Evolutionary conservation across 2,888 invertebrate species (phyloP), one percentile per base, ranked within the genome.

Genomic region (Lathronympha strigana): DNA sequence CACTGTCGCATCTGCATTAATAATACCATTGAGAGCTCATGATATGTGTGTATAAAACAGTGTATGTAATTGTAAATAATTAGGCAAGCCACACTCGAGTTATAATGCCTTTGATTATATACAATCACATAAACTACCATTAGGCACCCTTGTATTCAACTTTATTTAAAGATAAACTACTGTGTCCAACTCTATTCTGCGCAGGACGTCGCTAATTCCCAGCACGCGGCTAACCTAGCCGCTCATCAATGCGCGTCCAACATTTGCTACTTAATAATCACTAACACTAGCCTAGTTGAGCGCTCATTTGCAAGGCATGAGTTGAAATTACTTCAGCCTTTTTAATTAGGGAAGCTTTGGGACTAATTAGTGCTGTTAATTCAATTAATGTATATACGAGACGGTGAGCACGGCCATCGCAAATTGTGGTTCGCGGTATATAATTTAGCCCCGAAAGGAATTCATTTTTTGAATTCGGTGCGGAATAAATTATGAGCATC

Each of bases 151-250:
- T n/a, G n/a, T 5, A 21, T 11, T 43, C 9, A 11, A 11, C 21
- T 11, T 0, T 13, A n/a, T 43, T 40, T 11, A 21, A 1, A 21
- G 19, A 13, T 43, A 43, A 21, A 43, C 17, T 19, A 21, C 43
- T 43, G 19, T 43, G 19, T 43, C 2, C 40, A 15, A 13, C 11
- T n/a, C 43, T 19, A 43, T 21, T 43, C 19, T 23, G 47, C n/a
- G 74, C 88, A 88, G 90, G 89, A 90, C 86, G 85, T 83, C 80
- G 79, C 82, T 87, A 87, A 88, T 88, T 88, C 87, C 82, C 81
- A 80, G 79, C 85, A 86, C 87, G 84, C 84, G 85, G 79, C 78
- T 73, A 78, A 76, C 77, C 78, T 77, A 73, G 55, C 50, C 58
- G 68, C 71, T 73, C 70, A 71, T 73, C 72, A 73, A 73, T 72